Evolutionary conservation across 2,888 invertebrate genomes (phyloP), one percentile per base, ranked within the genome.

Genomic region (Ormyrus pomaceus): DNA sequence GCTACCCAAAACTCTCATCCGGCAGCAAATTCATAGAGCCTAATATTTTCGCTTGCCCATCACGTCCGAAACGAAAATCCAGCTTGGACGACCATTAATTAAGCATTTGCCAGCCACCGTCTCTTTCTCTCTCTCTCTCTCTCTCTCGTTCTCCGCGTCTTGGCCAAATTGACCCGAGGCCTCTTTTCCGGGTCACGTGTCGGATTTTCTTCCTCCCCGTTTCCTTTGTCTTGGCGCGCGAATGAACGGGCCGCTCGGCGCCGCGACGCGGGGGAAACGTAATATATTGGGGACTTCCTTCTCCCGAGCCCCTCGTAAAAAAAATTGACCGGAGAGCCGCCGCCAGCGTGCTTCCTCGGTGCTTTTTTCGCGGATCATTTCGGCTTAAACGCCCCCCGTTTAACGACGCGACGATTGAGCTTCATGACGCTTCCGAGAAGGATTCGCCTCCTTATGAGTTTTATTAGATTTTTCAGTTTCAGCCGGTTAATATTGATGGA

Each of bases 221-320:
- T 34, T 34, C 46, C n/a, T 8, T 65, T 13, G n/a, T n/a, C 19
- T 19, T 50, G 11, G 6, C 46, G 34, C 11, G 11, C 74, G 65
- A 34, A 65, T 65, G 50, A 65, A 56, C 50, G 65, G n/a, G 34
- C 34, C 34, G 34, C 71, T 61, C 13, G 34, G 34, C 6, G 61
- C 62, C n/a, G 7, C 5, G 61, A 45, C 71, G 65, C 66, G n/a
- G 64, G 66, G 71, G 56, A 73, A 56, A 73, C 56, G 65, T 56
- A 65, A 73, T 56, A 53, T 45, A 65, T 65, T 48, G 34, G 19
- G 10, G 0, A 11, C 56, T 55, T 68, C 45, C 55, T 68, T 13
- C 51, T 34, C 8, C 6, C 6, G 11, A 53, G 66, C 2, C 45
- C 34, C 34, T 34, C 34, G 34, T 13, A 61, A 51, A n/a, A 65